Base-by-base conservation (phyloP, 2,888 invertebrate genomes). In the Ischnura elegans region DNA sequence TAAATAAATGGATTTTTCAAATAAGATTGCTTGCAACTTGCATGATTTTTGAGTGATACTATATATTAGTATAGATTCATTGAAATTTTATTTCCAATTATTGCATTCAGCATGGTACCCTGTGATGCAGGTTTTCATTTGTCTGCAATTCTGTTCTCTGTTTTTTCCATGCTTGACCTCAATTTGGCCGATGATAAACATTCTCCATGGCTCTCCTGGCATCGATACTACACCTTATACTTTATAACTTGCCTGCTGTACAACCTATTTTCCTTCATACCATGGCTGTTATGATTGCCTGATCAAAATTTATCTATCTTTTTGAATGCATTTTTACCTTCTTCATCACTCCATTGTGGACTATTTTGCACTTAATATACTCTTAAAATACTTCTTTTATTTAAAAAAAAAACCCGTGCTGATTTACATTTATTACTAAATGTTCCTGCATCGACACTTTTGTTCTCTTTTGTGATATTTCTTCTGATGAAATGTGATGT, bases 161-260 rank as follows among this genome's bases (percentile, higher is more conserved):
- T 96, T 96, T 96, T 96, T 96, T 96, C 96, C 96, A 96, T 96
- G 96, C 96, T 96, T 96, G 95, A 96, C 95, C 95, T 95, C 95
- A 95, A 95, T 96, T 95, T 96, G 96, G 94, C 96, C 95, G 95
- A 95, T 95, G 95, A 95, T 96, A 94, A 93, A 93, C 87, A 86
- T 94, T 84, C 93, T 94, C 94, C 93, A 93, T 93, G 93, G 94
- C 94, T 93, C 93, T 87, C 85, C 90, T 66, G 86, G 47, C 94
- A 93, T 93, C 93, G 93, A 87, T 85, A 46, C 55, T 61, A 66
- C 90, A 43, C 43, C 90, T 29, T 90, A 90, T 66, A 61, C 43
- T 66, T 43, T 90, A n/a, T 90, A 43, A 66, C 90, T 90, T 90
- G 90, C 90, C 90, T 90, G 90, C 95, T 95, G 95, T 87, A 95